Evolutionary conservation across 2,797 vertebrate species (phyloP), one percentile per base, ranked within the genome.

Genomic region (Anisognathus igniventris): DNA sequence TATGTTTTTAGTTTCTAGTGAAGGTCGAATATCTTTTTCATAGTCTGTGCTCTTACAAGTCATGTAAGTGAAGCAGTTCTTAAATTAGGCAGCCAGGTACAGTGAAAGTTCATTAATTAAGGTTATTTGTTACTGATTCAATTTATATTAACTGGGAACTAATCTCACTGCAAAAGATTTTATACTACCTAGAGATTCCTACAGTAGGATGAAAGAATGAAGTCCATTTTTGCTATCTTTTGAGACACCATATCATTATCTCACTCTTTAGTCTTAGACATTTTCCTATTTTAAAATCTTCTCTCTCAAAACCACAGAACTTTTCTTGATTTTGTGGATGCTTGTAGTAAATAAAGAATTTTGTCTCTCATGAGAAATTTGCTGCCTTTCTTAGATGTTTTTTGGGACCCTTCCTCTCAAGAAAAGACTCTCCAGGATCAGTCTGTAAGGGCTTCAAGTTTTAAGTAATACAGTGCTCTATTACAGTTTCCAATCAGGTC

Each of bases 1-100:
- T 87, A 91, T 73, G 45, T 60, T 95, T 96, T 96, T 82, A 95
- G 94, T 90, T 95, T 88, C 74, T 58, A 83, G 58, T 68, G 94
- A 97, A 97, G 96, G 96, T 96, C 19, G 18, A 95, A 39, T 91
- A 93, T 94, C 3, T 67, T 96, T 95, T 94, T 95, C 85, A 93
- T 92, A 89, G 84, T 71, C 91, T 93, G 68, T 86, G 72, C 66
- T 95, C 76, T 73, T 90, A 85, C 21, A 86, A 95, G 82, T 54
- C 86, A 76, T 6, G 16, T 90, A 86, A 93, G 77, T 78, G 86
- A 97, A 95, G 84, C 54, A 65, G 42, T 68, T 93, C 75, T 72
- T 86, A 94, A 57, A 68, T 15, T 73, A 72, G 50, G 62, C 19
- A 79, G 62, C 14, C 64, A 88, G 50, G 70, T 92, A 90, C 83